phyloP scores from a whole-genome alignment of 2,797 vertebrate species.

The Clarias fuscus region DNA sequence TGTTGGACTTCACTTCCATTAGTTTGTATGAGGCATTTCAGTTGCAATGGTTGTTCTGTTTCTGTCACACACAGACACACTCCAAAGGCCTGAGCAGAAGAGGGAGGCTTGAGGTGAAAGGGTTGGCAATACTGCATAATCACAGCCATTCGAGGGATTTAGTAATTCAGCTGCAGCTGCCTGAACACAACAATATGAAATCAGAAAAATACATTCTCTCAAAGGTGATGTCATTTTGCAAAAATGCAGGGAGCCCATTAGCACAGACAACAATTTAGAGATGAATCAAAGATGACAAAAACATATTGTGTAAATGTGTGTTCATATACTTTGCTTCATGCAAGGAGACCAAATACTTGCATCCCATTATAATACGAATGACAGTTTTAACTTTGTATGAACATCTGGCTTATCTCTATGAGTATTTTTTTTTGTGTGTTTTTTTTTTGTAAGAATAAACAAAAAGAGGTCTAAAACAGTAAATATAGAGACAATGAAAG shows the following conservation, averaged over 20 bases:
- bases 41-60: background rate
- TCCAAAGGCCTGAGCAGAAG: slow-evolving; percentile 33
- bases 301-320: slow-evolving; percentile 78
- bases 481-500: too few species aligned
- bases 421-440: background rate
- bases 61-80: background rate
- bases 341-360: background rate
- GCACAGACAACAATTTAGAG: slow-evolving; percentile 80
- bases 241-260: slow-evolving; percentile 87
- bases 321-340: background rate
- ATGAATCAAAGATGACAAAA: slow-evolving; percentile 80
- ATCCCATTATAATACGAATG: background rate
- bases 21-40: background rate
- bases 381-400: background rate
- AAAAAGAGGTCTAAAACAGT: background rate
- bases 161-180: slow-evolving; percentile 85
- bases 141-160: slow-evolving; percentile 72
- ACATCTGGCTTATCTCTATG: background rate
- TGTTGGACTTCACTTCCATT: background rate
- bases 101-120: slow-evolving; percentile 58
- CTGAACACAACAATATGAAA: slow-evolving; percentile 76
- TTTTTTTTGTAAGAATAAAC: background rate
- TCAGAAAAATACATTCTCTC: slow-evolving; percentile 80
- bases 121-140: slow-evolving; percentile 51
- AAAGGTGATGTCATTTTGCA: slow-evolving; percentile 85